phyloP scores from a whole-genome alignment of 2,888 invertebrate species.

The Sphaerophoria taeniata region DNA sequence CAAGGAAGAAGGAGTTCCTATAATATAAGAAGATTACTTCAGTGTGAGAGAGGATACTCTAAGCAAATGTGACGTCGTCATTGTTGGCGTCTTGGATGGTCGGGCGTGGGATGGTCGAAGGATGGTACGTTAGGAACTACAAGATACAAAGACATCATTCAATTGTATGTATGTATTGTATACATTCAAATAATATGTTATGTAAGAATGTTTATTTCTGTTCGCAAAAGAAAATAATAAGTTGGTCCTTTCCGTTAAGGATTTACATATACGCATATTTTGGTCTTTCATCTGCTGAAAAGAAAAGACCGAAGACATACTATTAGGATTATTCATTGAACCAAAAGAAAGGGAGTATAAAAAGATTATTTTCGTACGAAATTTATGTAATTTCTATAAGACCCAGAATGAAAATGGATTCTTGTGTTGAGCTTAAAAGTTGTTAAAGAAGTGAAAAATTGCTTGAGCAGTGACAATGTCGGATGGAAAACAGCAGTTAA shows the following conservation, averaged over 20 bases:
- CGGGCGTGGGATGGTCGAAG: background rate
- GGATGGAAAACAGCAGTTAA: too few species aligned
- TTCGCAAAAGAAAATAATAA: conserved; percentile 1
- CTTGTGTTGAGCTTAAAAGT: background rate
- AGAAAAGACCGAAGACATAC: background rate
- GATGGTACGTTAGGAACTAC: background rate
- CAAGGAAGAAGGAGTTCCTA: background rate
- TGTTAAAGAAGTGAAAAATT: background rate
- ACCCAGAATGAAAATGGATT: conserved; percentile 20
- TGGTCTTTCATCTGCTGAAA: background rate
- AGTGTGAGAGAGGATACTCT: conserved; percentile 4
- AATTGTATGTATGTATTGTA: conserved; percentile 23
- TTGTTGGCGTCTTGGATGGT: background rate
- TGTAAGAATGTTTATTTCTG: background rate
- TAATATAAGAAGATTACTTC: background rate
- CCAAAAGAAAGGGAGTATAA: conserved; percentile 46
- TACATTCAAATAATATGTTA: conserved; percentile 19
- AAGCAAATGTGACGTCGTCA: conserved; percentile 30
- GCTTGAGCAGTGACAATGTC: too few species aligned
- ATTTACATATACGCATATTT: conserved; percentile 41
- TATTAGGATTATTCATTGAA: conserved; percentile 48
- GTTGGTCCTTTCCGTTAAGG: conserved; percentile 41
- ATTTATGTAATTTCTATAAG: conserved; percentile 46
- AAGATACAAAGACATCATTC: conserved; percentile 39
- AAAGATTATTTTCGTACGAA: conserved; percentile 54